phyloP scores from a whole-genome alignment of 2,888 invertebrate genomes.

The Mythimna pallens region DNA sequence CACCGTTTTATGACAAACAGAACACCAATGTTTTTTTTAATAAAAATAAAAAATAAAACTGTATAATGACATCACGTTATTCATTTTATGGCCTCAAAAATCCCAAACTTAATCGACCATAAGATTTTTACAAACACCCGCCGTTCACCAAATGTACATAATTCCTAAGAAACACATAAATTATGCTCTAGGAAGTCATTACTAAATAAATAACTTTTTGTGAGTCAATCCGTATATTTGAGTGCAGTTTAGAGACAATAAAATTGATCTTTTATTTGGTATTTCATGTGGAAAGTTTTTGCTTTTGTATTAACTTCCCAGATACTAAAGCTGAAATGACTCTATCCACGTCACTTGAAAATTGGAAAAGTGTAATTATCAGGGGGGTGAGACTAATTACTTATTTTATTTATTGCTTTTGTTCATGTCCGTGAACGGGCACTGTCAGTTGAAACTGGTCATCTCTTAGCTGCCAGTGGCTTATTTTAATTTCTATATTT shows the following conservation, averaged over 20 bases:
- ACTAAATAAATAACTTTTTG: conserved; percentile 35
- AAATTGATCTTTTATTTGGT: not conserved
- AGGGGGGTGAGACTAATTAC: no score
- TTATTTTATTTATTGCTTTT: no score
- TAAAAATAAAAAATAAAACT: conserved; percentile 23
- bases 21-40: conserved; percentile 1
- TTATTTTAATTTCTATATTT: no score
- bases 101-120: conserved; percentile 46
- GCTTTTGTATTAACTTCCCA: not conserved
- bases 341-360: no score
- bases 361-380: no score
- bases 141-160: conserved; percentile 44
- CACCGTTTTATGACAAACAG: not conserved
- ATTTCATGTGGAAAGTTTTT: not conserved
- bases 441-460: no score
- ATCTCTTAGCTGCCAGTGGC: no score
- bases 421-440: no score
- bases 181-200: conserved; percentile 55
- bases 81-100: conserved; percentile 53
- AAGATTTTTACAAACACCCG: conserved; percentile 49
- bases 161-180: conserved; percentile 53
- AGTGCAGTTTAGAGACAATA: not conserved
- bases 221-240: conserved; percentile 23
- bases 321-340: no score
- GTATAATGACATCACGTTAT: conserved; percentile 46